A percentile compares a stretch with the other conserved stretches of the same genome.
These are phyloP conservation scores for Endomychus coccineus DNA, from an alignment of 2,888 invertebrate genomes.

Conservation along the genomic window DNA sequence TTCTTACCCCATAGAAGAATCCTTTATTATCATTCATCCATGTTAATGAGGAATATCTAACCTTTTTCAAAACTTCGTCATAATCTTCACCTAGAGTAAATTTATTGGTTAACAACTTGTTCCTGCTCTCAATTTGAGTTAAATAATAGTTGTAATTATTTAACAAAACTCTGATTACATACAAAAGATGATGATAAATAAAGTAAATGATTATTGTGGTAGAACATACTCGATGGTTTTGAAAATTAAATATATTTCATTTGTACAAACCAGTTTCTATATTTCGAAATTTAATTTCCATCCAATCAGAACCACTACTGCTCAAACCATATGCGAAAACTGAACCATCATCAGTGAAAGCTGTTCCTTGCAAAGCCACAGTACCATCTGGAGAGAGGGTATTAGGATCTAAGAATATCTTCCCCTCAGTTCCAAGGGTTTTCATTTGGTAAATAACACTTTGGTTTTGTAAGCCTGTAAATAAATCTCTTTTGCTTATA, in stretches of 20 bases:
- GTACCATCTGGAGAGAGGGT: constrained; percentile 85
- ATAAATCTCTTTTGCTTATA: neutral
- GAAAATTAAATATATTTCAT: too few species aligned
- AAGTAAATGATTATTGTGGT: too few species aligned
- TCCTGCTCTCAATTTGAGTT: too few species aligned
- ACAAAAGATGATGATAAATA: too few species aligned
- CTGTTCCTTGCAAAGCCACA: constrained; percentile 64
- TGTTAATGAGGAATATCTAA: constrained; percentile 84
- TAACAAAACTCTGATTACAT: too few species aligned
- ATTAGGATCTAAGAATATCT: constrained; percentile 94
- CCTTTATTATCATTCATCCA: constrained; percentile 96
- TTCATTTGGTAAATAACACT: constrained; percentile 90
- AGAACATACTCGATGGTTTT: too few species aligned
- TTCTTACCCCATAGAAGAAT: constrained; percentile 88
- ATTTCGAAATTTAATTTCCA: constrained; percentile 76
- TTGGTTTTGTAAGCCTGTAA: constrained; percentile 87
- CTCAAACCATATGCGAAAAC: constrained; percentile 89
- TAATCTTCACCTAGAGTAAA: constrained; percentile 74
- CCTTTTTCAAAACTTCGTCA: constrained; percentile 80
- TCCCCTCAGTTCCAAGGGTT: constrained; percentile 60
- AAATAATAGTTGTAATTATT: too few species aligned
- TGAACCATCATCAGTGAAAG: constrained; percentile 85
- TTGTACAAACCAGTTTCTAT: constrained; percentile 56
- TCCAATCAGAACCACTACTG: constrained; percentile 94
- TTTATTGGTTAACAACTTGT: too few species aligned